Percentiles rank a stretch among this genome's conserved stretches.
Conservation (phyloP, 2,113 vertebrate species). For the Oceanites oceanicus region DNA sequence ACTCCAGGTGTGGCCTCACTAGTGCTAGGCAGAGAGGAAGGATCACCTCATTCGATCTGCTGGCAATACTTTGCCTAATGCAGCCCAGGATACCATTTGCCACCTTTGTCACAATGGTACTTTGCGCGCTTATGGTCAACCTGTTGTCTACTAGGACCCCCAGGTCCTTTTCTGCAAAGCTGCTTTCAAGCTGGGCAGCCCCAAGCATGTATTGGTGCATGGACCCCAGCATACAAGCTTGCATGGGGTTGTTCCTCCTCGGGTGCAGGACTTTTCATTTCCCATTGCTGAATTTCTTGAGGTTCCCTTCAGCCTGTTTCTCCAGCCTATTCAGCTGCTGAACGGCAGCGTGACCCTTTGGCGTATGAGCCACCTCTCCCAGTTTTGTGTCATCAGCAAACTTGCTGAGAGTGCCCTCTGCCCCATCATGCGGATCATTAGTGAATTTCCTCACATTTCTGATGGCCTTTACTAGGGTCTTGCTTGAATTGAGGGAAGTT, state of each 20-base stretch:
- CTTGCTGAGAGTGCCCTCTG: not conserved
- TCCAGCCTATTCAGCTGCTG: not conserved
- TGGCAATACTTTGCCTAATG: not conserved
- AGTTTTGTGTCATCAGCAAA: not conserved
- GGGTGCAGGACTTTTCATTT: not conserved
- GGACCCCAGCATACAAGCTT: not conserved
- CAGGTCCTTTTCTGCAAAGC: not conserved
- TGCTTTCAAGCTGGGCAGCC: not conserved
- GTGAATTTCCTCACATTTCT: not conserved
- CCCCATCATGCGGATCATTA: not conserved
- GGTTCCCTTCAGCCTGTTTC: not conserved
- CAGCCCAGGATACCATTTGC: not conserved
- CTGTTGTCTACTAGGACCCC: not conserved
- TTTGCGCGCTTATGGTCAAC: not conserved
- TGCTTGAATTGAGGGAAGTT: not conserved
- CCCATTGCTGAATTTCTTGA: not conserved
- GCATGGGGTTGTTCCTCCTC: not conserved
- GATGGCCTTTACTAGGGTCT: not conserved
- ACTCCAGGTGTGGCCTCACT: not conserved
- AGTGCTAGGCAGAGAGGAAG: not conserved
- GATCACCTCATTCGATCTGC: not conserved
- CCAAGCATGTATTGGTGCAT: not conserved
- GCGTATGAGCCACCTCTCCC: not conserved
- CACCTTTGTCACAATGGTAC: not conserved
- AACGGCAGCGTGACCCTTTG: fast-evolving